Evolutionary conservation across 2,113 vertebrate genomes (phyloP).

Genomic region (Chamaea fasciata): DNA sequence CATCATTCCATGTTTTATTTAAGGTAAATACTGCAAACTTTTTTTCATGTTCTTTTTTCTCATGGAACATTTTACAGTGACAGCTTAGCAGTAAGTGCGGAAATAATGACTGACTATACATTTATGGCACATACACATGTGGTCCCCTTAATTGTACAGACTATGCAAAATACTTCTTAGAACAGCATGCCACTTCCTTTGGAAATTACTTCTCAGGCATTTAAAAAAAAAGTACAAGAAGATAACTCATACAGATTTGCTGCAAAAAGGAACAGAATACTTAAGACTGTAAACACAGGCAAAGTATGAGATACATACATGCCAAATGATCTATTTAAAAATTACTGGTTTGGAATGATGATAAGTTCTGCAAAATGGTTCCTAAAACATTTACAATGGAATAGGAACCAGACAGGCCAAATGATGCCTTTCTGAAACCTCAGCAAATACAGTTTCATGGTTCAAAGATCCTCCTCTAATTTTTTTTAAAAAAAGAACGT

Average conservation of each 20-base stretch:
- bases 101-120: neutral
- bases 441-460: neutral
- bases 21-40: neutral
- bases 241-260: neutral
- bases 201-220: neutral
- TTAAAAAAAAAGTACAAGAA: neutral
- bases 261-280: neutral
- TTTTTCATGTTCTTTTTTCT: neutral
- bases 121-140: neutral
- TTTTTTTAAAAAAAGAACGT: neutral
- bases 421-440: neutral
- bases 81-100: neutral
- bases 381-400: neutral
- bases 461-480: neutral
- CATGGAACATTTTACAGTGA: neutral
- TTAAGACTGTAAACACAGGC: neutral
- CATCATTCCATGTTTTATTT: constrained; percentile 4
- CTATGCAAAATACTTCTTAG: neutral
- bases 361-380: neutral
- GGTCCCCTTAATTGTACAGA: neutral
- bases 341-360: neutral
- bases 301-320: neutral
- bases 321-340: neutral
- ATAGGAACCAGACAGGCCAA: neutral
- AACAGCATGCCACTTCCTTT: neutral